phyloP scores from a whole-genome alignment of 35 echinoderm and acorn worm species.

The Stichopus chloronotus region DNA sequence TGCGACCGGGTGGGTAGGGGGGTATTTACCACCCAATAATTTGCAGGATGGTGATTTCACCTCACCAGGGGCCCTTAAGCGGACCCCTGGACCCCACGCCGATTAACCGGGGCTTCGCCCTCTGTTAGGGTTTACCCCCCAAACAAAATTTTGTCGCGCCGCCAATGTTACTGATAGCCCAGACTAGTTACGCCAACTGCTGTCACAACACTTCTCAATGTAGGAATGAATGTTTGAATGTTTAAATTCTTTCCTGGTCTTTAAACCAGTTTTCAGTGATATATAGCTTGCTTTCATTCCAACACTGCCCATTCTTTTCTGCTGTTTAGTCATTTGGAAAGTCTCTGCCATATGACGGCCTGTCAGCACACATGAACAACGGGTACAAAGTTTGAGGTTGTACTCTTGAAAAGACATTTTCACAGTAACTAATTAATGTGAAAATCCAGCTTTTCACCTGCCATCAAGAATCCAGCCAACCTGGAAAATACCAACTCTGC shows the following conservation, averaged over 20 bases:
- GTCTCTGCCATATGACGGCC: conserved; percentile 16
- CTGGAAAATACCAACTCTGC: conserved; percentile 23
- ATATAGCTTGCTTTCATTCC: conserved; percentile 9
- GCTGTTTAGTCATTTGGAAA: conserved; percentile 14
- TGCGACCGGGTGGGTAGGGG: too few species aligned
- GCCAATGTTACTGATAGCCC: neutral
- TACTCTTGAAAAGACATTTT: conserved; percentile 13
- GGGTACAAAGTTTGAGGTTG: conserved; percentile 14
- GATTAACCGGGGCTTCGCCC: too few species aligned
- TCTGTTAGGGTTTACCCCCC: too few species aligned
- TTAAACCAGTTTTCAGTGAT: conserved; percentile 25
- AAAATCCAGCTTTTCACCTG: conserved; percentile 5
- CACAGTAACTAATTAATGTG: neutral
- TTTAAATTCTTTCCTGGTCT: conserved; percentile 24
- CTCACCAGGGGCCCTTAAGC: too few species aligned
- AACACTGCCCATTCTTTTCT: conserved; percentile 23
- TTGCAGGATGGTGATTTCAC: too few species aligned
- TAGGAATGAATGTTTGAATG: neutral
- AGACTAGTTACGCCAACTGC: conserved; percentile 10
- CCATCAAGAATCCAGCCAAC: conserved; percentile 23
- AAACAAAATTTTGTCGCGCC: too few species aligned
- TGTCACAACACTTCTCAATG: conserved; percentile 7
- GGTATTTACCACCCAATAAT: too few species aligned
- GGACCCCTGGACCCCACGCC: too few species aligned
- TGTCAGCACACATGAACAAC: conserved; percentile 20